Conservation (phyloP, 37 sponge, comb jelly and placozoan genomes). For the Bolinopsis microptera region DNA sequence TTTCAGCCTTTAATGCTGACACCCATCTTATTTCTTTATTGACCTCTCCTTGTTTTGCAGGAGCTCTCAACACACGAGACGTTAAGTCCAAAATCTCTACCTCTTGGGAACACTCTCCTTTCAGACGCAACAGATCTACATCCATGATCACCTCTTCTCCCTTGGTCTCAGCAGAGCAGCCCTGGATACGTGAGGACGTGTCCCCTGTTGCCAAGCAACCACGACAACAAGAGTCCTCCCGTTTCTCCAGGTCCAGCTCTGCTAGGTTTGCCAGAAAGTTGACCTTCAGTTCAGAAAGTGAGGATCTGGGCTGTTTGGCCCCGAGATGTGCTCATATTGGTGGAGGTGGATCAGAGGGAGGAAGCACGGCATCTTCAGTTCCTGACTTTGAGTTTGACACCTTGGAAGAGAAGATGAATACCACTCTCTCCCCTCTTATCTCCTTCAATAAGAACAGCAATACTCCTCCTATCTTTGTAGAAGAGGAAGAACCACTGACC, state of each 20-base stretch:
- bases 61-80: neutral
- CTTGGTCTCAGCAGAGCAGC: neutral
- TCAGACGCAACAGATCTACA: neutral
- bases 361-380: neutral
- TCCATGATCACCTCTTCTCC: constrained; percentile 50
- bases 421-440: neutral
- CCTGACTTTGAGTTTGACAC: neutral
- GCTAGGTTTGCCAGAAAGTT: neutral
- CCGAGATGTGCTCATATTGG: neutral
- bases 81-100: neutral
- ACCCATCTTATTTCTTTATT: too few relatives aligned
- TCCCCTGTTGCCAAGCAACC: neutral
- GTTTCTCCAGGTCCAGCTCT: constrained; percentile 4
- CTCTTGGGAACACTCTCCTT: neutral
- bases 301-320: neutral
- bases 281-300: constrained; percentile 25
- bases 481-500: neutral
- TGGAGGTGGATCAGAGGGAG: neutral
- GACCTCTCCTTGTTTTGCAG: neutral
- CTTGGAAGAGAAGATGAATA: neutral
- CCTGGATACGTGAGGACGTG: neutral
- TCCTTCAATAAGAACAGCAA: neutral
- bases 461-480: neutral
- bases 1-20: neutral
- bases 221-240: neutral